Conservation (phyloP, 2,113 vertebrate species). For the Sitta europaea region DNA sequence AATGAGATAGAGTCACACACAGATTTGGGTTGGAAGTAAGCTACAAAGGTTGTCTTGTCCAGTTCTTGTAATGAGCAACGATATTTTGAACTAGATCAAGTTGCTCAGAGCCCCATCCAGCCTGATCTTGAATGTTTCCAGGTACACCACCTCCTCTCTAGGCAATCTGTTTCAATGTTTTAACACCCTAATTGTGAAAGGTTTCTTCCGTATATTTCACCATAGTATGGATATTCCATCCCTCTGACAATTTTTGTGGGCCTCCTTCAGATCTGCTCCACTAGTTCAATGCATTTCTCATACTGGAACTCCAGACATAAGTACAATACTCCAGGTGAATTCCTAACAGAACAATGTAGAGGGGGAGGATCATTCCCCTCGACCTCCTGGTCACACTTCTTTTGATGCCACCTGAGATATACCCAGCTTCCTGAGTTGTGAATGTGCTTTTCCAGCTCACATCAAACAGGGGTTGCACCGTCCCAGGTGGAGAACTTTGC, state of each 20-base stretch:
- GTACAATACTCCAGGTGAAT: not conserved
- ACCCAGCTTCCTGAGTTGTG: not conserved
- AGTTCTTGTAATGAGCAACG: not conserved
- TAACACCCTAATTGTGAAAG: too few relatives aligned
- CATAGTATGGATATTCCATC: not conserved
- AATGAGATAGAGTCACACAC: not conserved
- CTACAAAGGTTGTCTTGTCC: not conserved
- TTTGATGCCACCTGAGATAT: not conserved
- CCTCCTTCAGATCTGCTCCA: not conserved
- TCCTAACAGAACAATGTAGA: not conserved
- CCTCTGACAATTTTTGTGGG: not conserved
- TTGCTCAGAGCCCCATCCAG: not conserved
- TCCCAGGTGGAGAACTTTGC: not conserved
- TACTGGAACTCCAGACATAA: not conserved
- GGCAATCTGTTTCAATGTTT: not conserved
- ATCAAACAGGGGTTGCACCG: fast-evolving
- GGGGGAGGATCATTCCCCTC: not conserved
- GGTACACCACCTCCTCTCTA: not conserved
- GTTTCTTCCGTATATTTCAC: not conserved
- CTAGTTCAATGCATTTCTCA: not conserved
- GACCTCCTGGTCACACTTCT: fast-evolving
- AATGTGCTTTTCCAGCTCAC: not conserved
- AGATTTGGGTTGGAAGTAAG: not conserved
- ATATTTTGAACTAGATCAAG: not conserved
- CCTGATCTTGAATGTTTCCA: not conserved